Conservation (phyloP, 2,888 invertebrate species). For the Drepana falcataria region DNA sequence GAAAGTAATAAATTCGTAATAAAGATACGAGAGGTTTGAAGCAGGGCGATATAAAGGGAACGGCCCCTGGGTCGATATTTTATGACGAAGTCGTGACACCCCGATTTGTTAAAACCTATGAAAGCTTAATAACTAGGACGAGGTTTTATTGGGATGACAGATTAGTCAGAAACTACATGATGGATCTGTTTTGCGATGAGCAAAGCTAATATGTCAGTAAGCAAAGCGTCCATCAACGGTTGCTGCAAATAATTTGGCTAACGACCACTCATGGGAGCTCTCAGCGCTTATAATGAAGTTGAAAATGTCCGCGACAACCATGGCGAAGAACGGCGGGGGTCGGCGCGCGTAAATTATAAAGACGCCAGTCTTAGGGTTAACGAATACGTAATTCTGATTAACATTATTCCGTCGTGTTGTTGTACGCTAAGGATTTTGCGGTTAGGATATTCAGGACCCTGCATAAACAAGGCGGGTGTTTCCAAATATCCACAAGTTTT, state of each 20-base stretch:
- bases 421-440: background rate
- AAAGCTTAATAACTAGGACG: background rate
- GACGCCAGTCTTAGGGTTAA: slow-evolving; percentile 40
- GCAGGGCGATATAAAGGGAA: slow-evolving; percentile 36
- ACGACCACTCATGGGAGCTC: slow-evolving; percentile 31
- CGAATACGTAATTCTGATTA: slow-evolving; percentile 9
- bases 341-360: slow-evolving; percentile 32
- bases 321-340: slow-evolving; percentile 23
- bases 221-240: slow-evolving; percentile 16
- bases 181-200: slow-evolving; percentile 6
- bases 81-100: slow-evolving; percentile 42
- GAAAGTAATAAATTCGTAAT: slow-evolving; percentile 58
- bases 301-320: slow-evolving; percentile 47
- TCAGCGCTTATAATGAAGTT: slow-evolving; percentile 47
- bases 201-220: slow-evolving; percentile 5
- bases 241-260: slow-evolving; percentile 29
- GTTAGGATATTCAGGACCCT: background rate
- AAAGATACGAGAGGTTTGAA: slow-evolving; percentile 41
- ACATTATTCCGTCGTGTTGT: background rate
- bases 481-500: no score
- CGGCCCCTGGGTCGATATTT: slow-evolving; percentile 32
- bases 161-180: background rate
- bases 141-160: background rate
- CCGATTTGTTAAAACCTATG: slow-evolving; percentile 19
- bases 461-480: background rate